Evolutionary conservation across 2,113 vertebrate species (phyloP).

Genomic region (Cygnus atratus): DNA sequence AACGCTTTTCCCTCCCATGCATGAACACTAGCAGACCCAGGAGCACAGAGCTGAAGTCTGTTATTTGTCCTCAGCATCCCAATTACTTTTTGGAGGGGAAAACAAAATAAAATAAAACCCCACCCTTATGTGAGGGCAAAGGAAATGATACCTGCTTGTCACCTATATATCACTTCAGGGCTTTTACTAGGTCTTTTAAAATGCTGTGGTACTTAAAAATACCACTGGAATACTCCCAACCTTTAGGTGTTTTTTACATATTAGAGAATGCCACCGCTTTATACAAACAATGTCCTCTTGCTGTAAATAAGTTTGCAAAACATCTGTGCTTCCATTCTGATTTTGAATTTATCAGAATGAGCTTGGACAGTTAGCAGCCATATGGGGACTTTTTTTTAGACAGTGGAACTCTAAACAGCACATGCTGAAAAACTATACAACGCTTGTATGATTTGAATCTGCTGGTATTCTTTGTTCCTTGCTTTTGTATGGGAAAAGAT

Average conservation of each 20-base stretch:
- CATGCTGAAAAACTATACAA: neutral
- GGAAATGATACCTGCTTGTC: neutral
- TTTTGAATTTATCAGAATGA: neutral
- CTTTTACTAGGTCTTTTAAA: neutral
- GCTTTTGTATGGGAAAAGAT: neutral
- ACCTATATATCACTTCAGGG: neutral
- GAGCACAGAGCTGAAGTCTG: neutral
- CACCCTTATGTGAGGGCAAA: neutral
- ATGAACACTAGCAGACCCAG: neutral
- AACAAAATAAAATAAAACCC: neutral
- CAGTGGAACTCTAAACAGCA: neutral
- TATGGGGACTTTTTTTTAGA: neutral
- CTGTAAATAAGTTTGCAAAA: neutral
- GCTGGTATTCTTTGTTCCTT: neutral
- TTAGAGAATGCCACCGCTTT: neutral
- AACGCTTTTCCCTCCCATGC: neutral
- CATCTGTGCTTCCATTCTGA: neutral
- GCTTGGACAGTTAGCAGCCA: neutral
- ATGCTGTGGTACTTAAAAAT: neutral
- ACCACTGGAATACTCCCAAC: neutral
- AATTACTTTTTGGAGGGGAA: slow-evolving; percentile 5
- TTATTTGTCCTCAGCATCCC: slow-evolving; percentile 18
- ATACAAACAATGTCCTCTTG: neutral
- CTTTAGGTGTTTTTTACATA: neutral
- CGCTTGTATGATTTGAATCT: neutral